Evolutionary conservation across 1,140 invertebrate species (phyloP), one percentile per base, ranked within the genome.

Genomic region (Eueides isabella): DNA sequence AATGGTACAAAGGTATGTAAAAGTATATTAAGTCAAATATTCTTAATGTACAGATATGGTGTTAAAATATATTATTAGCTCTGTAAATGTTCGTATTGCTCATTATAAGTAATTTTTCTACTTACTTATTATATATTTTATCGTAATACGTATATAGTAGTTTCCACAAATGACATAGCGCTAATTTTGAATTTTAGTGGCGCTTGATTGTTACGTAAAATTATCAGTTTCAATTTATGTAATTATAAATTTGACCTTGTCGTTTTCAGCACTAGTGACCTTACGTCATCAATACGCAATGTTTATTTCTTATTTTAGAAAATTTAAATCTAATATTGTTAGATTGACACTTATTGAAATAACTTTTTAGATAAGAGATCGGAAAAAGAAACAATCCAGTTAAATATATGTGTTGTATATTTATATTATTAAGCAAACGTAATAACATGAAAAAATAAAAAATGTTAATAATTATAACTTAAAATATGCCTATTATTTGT

Each of bases 1-100:
- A 95, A 95, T 92, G 94, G 94, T 77, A 79, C 93, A 71, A 96
- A 96, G 95, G 95, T 96, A 95, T 85, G 86, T 91, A 69, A 1
- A 61, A 41, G 12, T 63, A 29, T 30, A n/a, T 30, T 63, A 29
- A 28, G 5, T 30, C 61, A 31, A 30, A 29, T 63, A 63, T 63
- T 63, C 5, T 63, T 14, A 63, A 30, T 30, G 7, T 29, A 62
- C 30, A 63, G 16, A 12, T 26, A 26, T 55, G 6, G 48, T 55
- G 41, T 0, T 19, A 48, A 3, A 55, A 26, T 55, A 55, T 55
- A 7, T 23, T 55, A 26, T 26, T 11, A 26, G 11, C 23, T 9
- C n/a, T 26, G 23, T 30, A 63, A 63, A 12, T 30, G 19, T 5
- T 7, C 1, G 31, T 63, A 30, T n/a, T 6, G 5, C 19, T 9